Evolutionary conservation across 2,888 invertebrate genomes (phyloP), one percentile per base, ranked within the genome.

Genomic region (Lepidocyrtoides sp.): DNA sequence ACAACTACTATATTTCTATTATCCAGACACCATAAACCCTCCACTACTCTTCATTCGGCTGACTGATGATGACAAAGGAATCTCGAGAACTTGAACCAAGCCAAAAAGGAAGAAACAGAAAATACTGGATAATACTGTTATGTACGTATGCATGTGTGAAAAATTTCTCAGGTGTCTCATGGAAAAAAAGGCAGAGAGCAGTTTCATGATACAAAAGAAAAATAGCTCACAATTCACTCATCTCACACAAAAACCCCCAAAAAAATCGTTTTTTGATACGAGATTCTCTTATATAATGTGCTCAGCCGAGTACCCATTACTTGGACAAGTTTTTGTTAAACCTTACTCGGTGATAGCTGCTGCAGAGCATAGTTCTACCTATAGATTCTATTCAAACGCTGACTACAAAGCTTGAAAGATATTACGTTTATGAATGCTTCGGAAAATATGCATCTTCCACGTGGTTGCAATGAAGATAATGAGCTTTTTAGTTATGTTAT

Each of bases 41-140:
- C 2, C 26, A n/a, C 23, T 32, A 36, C 36, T 20, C 20, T 10
- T 23, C 3, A 1, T 48, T 48, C n/a, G 51, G 32, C 26, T 54
- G 72, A n/a, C n/a, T n/a, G n/a, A n/a, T n/a, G n/a, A 87, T 48
- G 87, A 77, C 87, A 60, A 87, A 79, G 41, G 63, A 79, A 66
- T 87, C 60, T 79, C 26, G 66, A 79, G 51, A 87, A 87, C 20
- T 51, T 77, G 26, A 79, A 41, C 44, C 8, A 48, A 51, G 26
- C n/a, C 5, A n/a, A 54, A 75, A 69, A 69, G 48, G 66, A 51
- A 69, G 29, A 32, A 69, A 63, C 17, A 17, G 44, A 77, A 17
- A 44, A 77, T 57, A 32, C 77, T 23, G 75, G 75, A 87, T 75
- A 14, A 29, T 32, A n/a, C 57, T 41, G 41, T 85, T 75, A 57